These are phyloP conservation scores for Bombyx huttoni DNA, from an alignment of 2,888 invertebrate genomes.

Conservation along the genomic window DNA sequence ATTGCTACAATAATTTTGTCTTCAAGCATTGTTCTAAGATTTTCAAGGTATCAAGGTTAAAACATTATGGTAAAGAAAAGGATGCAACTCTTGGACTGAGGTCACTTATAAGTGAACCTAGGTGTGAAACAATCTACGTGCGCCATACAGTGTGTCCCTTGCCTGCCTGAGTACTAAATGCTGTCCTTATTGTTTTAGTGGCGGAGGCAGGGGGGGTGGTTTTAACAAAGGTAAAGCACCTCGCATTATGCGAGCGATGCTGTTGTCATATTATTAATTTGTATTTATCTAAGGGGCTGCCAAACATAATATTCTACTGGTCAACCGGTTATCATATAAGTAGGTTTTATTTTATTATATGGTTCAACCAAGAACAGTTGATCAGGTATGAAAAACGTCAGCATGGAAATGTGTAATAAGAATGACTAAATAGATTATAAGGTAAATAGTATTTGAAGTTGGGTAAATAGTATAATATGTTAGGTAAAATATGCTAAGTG, in stretches of 20 bases:
- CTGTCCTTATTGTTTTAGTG: constrained; percentile 91
- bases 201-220: constrained; percentile 95
- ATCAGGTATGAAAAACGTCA: too few species aligned
- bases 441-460: too few species aligned
- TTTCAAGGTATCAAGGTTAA: constrained; percentile 64
- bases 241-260: constrained; percentile 81
- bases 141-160: constrained; percentile 68
- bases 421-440: too few species aligned
- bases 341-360: neutral
- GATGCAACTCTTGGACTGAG: constrained; percentile 61
- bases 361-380: too few species aligned
- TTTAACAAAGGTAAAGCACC: constrained; percentile 97
- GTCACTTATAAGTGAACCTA: constrained; percentile 65
- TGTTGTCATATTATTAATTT: constrained; percentile 75
- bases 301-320: constrained; percentile 40
- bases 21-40: constrained; percentile 57
- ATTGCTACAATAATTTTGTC: constrained; percentile 38
- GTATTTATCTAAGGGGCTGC: constrained; percentile 64
- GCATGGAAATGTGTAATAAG: too few species aligned
- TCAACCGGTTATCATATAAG: constrained; percentile 14
- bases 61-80: constrained; percentile 73
- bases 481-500: too few species aligned
- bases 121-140: constrained; percentile 69
- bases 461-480: too few species aligned
- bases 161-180: constrained; percentile 81